Conservation (phyloP, 2,113 vertebrate species). For the Phylloscopus whistleri region DNA sequence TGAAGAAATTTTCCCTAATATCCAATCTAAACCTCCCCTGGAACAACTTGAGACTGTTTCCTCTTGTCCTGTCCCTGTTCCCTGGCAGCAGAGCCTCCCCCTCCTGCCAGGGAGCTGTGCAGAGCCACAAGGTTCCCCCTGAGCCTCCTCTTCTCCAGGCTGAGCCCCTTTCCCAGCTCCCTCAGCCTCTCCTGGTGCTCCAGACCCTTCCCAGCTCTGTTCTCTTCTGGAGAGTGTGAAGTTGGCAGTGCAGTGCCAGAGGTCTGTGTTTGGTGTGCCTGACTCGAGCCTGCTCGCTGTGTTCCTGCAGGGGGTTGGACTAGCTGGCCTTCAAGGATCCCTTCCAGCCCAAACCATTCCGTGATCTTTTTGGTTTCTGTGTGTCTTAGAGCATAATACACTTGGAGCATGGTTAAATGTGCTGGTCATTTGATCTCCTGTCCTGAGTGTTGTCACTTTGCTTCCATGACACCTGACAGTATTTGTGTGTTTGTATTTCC, state of each 20-base stretch:
- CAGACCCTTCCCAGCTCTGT: neutral
- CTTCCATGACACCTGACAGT: neutral
- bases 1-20: too few species aligned
- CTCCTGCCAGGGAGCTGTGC: too few species aligned
- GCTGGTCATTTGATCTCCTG: neutral
- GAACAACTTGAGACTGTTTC: too few species aligned
- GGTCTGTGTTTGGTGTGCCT: neutral
- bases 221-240: neutral
- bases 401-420: neutral
- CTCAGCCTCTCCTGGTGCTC: too few species aligned
- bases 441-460: neutral
- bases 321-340: neutral
- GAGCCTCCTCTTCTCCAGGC: too few species aligned
- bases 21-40: too few species aligned
- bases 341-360: neutral
- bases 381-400: neutral
- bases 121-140: too few species aligned
- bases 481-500: neutral
- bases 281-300: fast-evolving
- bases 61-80: too few species aligned
- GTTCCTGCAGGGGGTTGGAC: too few species aligned
- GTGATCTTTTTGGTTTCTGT: neutral
- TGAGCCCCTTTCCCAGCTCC: too few species aligned
- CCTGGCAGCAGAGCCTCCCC: too few species aligned
- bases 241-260: neutral